phyloP scores from a whole-genome alignment of 2,797 vertebrate genomes.

The Hippoglossus hippoglossus region DNA sequence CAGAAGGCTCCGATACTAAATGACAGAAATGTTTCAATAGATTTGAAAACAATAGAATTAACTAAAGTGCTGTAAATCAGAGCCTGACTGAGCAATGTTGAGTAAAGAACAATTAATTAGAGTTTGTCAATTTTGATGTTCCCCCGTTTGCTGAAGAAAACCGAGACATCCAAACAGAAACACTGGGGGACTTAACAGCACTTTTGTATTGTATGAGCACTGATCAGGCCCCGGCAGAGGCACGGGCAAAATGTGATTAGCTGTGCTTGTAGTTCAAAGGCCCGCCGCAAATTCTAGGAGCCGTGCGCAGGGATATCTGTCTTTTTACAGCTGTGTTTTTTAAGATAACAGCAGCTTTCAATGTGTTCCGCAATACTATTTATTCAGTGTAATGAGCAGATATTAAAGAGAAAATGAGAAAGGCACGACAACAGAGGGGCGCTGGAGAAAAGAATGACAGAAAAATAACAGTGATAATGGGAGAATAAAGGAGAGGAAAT shows the following conservation, averaged over 20 bases:
- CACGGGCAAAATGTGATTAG: slow-evolving; percentile 69
- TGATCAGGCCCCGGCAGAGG: slow-evolving; percentile 61
- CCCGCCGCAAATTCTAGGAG: slow-evolving; percentile 61
- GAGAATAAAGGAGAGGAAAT: slow-evolving; percentile 60
- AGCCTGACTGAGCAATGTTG: slow-evolving; percentile 6
- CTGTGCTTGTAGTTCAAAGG: slow-evolving; percentile 68
- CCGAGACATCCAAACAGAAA: slow-evolving; percentile 48
- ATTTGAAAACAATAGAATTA: neutral
- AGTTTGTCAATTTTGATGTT: slow-evolving; percentile 44
- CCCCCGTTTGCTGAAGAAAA: slow-evolving; percentile 40
- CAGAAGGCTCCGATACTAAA: neutral
- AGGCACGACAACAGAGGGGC: slow-evolving; percentile 43
- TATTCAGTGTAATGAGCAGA: slow-evolving; percentile 80
- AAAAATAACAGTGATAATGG: slow-evolving; percentile 69
- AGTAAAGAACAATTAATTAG: slow-evolving; percentile 32
- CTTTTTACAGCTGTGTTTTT: slow-evolving; percentile 80
- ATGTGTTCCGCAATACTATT: slow-evolving; percentile 62
- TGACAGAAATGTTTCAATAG: neutral
- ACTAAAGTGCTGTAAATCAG: neutral
- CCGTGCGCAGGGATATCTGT: slow-evolving; percentile 60
- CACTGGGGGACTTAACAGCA: slow-evolving; percentile 52
- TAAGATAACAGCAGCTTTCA: slow-evolving; percentile 80
- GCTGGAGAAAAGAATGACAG: slow-evolving; percentile 47
- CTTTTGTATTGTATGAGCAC: slow-evolving; percentile 63
- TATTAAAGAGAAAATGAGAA: slow-evolving; percentile 74